A percentile compares a stretch with the other conserved stretches of the same genome.
Conservation (phyloP, 2,888 invertebrate genomes). For the Andrena dorsata region DNA sequence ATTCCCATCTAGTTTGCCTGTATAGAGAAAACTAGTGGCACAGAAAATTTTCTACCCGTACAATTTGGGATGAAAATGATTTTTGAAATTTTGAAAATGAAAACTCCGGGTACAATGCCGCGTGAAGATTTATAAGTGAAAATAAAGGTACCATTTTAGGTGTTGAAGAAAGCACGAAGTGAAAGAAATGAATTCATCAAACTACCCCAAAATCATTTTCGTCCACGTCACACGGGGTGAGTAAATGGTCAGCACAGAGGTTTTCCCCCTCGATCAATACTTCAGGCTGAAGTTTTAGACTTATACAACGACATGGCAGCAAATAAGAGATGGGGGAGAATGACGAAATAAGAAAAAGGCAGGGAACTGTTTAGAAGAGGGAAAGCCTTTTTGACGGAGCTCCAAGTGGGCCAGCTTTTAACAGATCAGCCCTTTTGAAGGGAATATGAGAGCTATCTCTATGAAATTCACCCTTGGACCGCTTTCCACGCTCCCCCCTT, state of each 20-base stretch:
- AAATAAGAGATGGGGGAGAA: not conserved
- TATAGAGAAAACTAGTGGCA: no score
- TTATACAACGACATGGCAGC: not conserved
- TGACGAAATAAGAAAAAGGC: not conserved
- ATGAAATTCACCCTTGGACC: not conserved
- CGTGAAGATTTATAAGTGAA: no score
- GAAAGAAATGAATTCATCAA: no score
- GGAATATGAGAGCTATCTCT: not conserved
- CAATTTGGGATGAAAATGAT: no score
- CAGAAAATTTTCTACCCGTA: no score
- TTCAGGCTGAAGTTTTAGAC: not conserved
- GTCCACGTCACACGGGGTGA: not conserved
- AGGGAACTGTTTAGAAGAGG: not conserved
- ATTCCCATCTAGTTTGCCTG: no score
- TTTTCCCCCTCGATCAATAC: constrained; percentile 11
- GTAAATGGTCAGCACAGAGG: not conserved
- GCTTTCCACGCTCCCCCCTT: not conserved
- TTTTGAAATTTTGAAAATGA: no score
- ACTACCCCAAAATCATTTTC: no score
- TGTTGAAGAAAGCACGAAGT: no score
- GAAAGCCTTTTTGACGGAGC: not conserved
- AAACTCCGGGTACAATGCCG: no score
- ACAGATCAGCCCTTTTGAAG: not conserved
- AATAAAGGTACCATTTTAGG: no score
- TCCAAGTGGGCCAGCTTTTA: not conserved